Conservation (phyloP, 2,888 invertebrate genomes). For the Drosophila recens region DNA sequence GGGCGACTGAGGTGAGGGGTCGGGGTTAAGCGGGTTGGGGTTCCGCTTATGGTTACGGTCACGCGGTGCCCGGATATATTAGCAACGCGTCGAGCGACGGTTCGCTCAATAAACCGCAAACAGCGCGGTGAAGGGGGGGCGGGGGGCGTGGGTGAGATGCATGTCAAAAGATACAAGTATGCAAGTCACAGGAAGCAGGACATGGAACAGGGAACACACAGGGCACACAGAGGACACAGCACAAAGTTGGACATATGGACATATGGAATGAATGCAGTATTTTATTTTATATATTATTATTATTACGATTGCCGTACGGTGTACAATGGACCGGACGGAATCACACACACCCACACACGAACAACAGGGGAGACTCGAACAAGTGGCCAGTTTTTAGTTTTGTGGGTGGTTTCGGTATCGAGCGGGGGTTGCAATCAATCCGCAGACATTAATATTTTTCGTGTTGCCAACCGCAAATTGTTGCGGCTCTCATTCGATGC, state of each 20-base stretch:
- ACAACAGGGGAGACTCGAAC: conserved; percentile 48
- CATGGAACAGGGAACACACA: conserved; percentile 21
- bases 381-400: conserved; percentile 68
- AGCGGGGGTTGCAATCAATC: conserved; percentile 69
- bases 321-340: conserved; percentile 49
- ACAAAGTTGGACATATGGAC: conserved; percentile 56
- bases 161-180: conserved; percentile 54
- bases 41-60: conserved; percentile 54
- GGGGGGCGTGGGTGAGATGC: neutral
- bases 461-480: conserved; percentile 80
- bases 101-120: conserved; percentile 73
- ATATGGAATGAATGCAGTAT: conserved; percentile 61
- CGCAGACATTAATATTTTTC: conserved; percentile 80
- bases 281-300: conserved; percentile 73
- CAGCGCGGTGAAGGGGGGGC: conserved; percentile 15
- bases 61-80: conserved; percentile 74
- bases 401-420: conserved; percentile 41
- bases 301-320: conserved; percentile 60
- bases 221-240: conserved; percentile 21
- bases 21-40: conserved; percentile 17
- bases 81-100: conserved; percentile 63
- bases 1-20: neutral
- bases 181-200: conserved; percentile 44
- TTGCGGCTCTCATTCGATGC: conserved; percentile 69
- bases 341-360: conserved; percentile 14